Evolutionary conservation across 2,113 vertebrate genomes (phyloP).

Genomic region (Columbina picui): DNA sequence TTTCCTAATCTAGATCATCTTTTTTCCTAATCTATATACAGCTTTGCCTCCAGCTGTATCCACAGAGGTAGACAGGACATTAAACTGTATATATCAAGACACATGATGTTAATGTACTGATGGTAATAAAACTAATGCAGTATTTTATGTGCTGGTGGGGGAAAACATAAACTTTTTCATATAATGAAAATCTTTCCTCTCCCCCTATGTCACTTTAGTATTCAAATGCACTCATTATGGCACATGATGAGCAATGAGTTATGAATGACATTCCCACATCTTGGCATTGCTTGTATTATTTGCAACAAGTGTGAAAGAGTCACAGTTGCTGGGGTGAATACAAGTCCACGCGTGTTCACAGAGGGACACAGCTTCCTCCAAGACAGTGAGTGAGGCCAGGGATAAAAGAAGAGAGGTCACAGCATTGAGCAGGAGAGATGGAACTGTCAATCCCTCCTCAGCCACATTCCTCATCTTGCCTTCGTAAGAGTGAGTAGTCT

Average conservation of each 20-base stretch:
- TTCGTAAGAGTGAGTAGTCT: background rate
- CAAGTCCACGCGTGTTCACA: background rate
- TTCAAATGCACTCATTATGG: background rate
- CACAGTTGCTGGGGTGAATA: background rate
- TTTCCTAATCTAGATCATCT: background rate
- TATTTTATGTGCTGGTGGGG: background rate
- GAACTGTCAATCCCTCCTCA: background rate
- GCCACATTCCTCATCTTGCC: background rate
- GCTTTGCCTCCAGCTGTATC: background rate
- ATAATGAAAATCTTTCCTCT: background rate
- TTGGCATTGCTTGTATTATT: background rate
- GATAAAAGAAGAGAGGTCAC: background rate
- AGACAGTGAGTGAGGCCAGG: background rate
- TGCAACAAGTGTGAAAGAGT: background rate
- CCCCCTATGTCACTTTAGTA: background rate
- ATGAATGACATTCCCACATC: background rate
- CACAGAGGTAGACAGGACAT: background rate
- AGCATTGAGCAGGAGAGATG: background rate
- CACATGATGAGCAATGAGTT: background rate
- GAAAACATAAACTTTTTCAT: background rate
- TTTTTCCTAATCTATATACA: background rate
- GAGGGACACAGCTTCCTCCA: background rate
- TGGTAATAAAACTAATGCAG: conserved; percentile 18
- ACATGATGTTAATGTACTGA: conserved; percentile 1
- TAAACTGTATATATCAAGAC: background rate